Conservation (phyloP, 2,797 vertebrate genomes). For the Bovichtus diacanthus region DNA sequence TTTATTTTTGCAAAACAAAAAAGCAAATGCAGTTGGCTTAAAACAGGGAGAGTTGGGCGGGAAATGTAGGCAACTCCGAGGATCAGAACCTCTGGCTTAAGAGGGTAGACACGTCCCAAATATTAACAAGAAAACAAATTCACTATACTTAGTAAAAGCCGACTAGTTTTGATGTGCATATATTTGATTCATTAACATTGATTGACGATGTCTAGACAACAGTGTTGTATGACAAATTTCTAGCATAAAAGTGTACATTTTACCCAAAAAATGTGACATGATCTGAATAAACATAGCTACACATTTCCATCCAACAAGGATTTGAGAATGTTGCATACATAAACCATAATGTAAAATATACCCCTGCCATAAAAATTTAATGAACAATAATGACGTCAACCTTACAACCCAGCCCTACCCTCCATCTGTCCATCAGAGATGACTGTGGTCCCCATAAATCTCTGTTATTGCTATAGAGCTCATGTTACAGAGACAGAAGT, state of each 20-base stretch:
- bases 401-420: background rate
- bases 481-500: background rate
- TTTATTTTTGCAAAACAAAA: constrained; percentile 20
- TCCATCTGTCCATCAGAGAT: background rate
- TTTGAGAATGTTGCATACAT: background rate
- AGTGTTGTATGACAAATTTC: background rate
- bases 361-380: background rate
- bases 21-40: background rate
- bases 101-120: background rate
- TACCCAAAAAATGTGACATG: background rate
- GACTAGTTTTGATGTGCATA: background rate
- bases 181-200: background rate
- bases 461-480: background rate
- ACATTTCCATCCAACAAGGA: background rate
- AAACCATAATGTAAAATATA: background rate
- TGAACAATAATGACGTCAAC: background rate
- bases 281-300: background rate
- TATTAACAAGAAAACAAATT: background rate
- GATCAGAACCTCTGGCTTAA: background rate
- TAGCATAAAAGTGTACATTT: background rate
- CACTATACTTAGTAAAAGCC: background rate
- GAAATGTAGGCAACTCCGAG: background rate
- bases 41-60: background rate
- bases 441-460: background rate
- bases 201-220: background rate